Percentiles rank a stretch among this genome's conserved stretches.
These are phyloP conservation scores for Clytia hemisphaerica DNA, from an alignment of 30 jellyfish, hydroid and myxozoan species.

Conservation along the genomic window DNA sequence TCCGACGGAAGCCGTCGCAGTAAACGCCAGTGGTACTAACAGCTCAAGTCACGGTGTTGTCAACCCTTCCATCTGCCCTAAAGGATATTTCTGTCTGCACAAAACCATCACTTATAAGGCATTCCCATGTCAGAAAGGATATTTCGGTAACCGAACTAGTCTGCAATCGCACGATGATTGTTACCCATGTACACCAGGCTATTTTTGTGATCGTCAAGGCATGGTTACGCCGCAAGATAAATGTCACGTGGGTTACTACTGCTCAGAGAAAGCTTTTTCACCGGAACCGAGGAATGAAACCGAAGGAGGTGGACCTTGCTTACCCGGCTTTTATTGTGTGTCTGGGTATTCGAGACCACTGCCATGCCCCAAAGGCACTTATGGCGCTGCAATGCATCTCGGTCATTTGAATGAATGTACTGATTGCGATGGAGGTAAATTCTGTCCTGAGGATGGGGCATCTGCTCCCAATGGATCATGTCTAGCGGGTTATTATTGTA, in stretches of 20 bases:
- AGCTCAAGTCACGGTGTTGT: conserved; percentile 77
- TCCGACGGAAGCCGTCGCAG: conserved; percentile 69
- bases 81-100: conserved; percentile 87
- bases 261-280: conserved; percentile 71
- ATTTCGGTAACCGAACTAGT: conserved; percentile 68
- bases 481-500: conserved; percentile 80
- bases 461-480: conserved; percentile 81
- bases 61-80: conserved; percentile 68
- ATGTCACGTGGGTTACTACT: conserved; percentile 85
- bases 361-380: conserved; percentile 93
- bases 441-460: conserved; percentile 73
- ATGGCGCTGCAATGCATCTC: conserved; percentile 55
- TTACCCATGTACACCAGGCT: conserved; percentile 96
- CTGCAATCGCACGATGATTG: conserved; percentile 86
- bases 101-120: conserved; percentile 68
- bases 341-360: conserved; percentile 62
- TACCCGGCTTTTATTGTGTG: conserved; percentile 78
- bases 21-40: conserved; percentile 68
- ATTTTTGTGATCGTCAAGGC: conserved; percentile 78
- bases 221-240: conserved; percentile 66
- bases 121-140: conserved; percentile 83
- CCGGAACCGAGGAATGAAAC: conserved; percentile 64
- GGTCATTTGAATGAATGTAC: conserved; percentile 59
- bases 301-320: conserved; percentile 96
- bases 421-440: conserved; percentile 87